Evolutionary conservation across 2,113 vertebrate species (phyloP).

Genomic region (Scytalopus superciliaris): DNA sequence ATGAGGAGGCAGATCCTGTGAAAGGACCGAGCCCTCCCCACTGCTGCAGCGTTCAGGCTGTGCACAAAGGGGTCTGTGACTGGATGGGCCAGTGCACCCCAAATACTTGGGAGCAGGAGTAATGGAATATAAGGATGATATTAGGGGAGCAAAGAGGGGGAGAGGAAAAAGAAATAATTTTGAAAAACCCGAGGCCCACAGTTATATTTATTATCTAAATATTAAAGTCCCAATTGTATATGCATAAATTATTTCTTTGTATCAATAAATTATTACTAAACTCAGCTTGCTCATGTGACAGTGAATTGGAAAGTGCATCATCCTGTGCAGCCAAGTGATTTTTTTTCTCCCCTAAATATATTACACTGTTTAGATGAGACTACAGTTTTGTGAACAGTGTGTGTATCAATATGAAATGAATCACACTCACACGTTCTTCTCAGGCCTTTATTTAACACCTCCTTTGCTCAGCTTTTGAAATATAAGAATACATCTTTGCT

Average conservation of each 20-base stretch:
- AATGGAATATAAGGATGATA: not conserved
- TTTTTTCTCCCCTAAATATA: conserved; percentile 26
- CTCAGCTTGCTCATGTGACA: not conserved
- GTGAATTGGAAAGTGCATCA: not conserved
- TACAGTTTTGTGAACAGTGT: conserved; percentile 2
- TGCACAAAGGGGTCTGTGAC: not conserved
- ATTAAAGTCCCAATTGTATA: not conserved
- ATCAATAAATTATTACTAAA: not conserved
- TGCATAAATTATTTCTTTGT: not conserved
- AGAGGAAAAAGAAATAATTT: not conserved
- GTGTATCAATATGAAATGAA: conserved; percentile 12
- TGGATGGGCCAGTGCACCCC: not conserved
- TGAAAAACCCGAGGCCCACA: not conserved
- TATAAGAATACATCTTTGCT: not conserved
- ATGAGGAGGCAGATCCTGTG: not conserved
- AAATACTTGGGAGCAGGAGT: not conserved
- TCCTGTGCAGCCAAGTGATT: not conserved
- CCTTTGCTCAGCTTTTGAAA: not conserved
- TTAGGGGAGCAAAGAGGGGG: not conserved
- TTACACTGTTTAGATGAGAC: not conserved
- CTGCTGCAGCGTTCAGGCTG: not conserved
- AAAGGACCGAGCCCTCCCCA: not conserved
- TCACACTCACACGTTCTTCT: not conserved
- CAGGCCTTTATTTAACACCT: conserved; percentile 9
- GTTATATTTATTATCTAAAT: not conserved